These are phyloP conservation scores for Ammodytes dubius DNA, from an alignment of 2,113 vertebrate genomes.

Conservation along the genomic window DNA sequence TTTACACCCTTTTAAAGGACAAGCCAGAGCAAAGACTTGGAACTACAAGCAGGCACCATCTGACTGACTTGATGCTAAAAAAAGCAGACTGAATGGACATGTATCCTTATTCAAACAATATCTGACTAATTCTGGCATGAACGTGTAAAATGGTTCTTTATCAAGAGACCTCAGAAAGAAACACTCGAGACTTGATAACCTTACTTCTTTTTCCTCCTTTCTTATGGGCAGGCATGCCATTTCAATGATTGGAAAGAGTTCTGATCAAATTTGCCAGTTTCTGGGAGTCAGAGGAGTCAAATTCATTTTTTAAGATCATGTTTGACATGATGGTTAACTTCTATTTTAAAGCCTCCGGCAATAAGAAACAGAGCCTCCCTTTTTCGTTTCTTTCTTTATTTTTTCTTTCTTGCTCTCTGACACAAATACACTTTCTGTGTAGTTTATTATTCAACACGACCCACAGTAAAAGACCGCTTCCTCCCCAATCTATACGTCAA, in stretches of 20 bases:
- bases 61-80: constrained; percentile 63
- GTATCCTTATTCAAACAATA: constrained; percentile 71
- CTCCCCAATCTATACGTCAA: constrained; percentile 73
- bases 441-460: constrained; percentile 71
- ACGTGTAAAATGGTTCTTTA: constrained; percentile 66
- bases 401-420: constrained; percentile 28
- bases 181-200: constrained; percentile 44
- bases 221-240: constrained; percentile 51
- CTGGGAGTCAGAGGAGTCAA: constrained; percentile 48
- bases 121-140: constrained; percentile 61
- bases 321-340: constrained; percentile 70
- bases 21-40: constrained; percentile 48
- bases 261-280: constrained; percentile 64
- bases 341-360: constrained; percentile 60
- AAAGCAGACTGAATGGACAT: constrained; percentile 66
- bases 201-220: constrained; percentile 66
- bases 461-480: constrained; percentile 62
- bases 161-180: constrained; percentile 54
- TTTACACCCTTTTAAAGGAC: constrained; percentile 75
- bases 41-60: constrained; percentile 55
- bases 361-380: constrained; percentile 60
- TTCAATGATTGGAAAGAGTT: constrained; percentile 59
- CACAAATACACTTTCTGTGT: constrained; percentile 55
- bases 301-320: constrained; percentile 71
- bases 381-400: constrained; percentile 22